phyloP scores from a whole-genome alignment of 2,797 vertebrate species.

The Decapterus maruadsi region DNA sequence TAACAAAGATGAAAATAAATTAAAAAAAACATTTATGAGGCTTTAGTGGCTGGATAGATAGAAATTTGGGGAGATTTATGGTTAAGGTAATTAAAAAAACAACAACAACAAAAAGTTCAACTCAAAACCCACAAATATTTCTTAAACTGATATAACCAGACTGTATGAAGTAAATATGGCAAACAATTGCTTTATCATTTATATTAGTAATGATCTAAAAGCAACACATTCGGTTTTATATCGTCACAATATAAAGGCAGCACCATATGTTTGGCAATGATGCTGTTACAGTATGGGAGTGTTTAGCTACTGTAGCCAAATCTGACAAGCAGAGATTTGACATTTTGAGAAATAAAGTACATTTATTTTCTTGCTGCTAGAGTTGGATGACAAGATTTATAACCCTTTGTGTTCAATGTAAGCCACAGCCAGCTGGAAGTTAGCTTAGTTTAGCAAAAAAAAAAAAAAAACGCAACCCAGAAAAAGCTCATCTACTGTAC shows the following conservation, averaged over 20 bases:
- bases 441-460: background rate
- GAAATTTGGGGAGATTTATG: no score
- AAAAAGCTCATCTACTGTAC: background rate
- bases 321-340: constrained; percentile 2
- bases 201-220: background rate
- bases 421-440: background rate
- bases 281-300: constrained; percentile 3
- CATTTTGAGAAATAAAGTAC: background rate
- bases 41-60: no score
- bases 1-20: no score
- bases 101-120: no score
- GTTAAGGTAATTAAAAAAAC: no score
- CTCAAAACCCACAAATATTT: no score
- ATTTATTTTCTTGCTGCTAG: background rate
- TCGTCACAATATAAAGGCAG: background rate
- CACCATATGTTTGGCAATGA: background rate
- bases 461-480: background rate
- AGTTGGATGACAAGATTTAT: constrained; percentile 10
- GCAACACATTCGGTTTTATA: background rate
- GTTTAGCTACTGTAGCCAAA: background rate
- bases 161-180: background rate
- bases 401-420: background rate
- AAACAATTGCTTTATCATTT: background rate
- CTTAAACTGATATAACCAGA: no score
- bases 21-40: no score